These are phyloP conservation scores for Lagria hirta DNA, from an alignment of 2,888 invertebrate species.

Conservation along the genomic window DNA sequence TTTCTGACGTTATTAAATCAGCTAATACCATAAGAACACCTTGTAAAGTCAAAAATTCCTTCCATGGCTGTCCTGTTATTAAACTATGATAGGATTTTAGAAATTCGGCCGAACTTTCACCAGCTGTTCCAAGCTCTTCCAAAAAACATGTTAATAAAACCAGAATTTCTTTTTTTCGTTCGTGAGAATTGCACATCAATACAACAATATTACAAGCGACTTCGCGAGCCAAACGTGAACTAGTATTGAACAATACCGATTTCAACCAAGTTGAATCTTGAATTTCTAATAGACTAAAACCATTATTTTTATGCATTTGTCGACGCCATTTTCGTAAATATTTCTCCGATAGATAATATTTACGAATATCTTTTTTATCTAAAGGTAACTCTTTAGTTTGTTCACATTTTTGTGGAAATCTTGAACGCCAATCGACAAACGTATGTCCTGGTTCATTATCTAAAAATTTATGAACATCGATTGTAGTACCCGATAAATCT, in stretches of 20 bases:
- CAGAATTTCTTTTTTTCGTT: conserved; percentile 74
- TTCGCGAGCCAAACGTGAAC: conserved; percentile 84
- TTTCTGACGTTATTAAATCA: conserved; percentile 83
- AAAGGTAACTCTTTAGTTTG: conserved; percentile 39
- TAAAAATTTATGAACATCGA: conserved; percentile 75
- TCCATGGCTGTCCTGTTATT: conserved; percentile 87
- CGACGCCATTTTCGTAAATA: conserved; percentile 71
- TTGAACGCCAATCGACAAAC: conserved; percentile 71
- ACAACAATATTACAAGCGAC: conserved; percentile 88
- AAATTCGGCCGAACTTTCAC: conserved; percentile 92
- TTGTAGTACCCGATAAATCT: conserved; percentile 57
- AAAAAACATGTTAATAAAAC: conserved; percentile 86
- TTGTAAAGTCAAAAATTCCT: conserved; percentile 86
- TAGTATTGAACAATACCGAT: conserved; percentile 89
- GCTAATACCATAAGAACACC: conserved; percentile 85
- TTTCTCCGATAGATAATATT: conserved; percentile 71
- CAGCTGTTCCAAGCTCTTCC: conserved; percentile 81
- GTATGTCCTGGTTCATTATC: conserved; percentile 68
- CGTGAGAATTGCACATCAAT: conserved; percentile 71
- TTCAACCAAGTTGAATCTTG: conserved; percentile 83
- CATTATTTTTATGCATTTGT: conserved; percentile 35
- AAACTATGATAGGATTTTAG: conserved; percentile 82
- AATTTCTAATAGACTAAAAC: conserved; percentile 61
- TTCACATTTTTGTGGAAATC: conserved; percentile 58
- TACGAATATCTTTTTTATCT: conserved; percentile 43